Evolutionary conservation across 1,140 invertebrate genomes (phyloP).

Genomic region (Sycobia sp.): DNA sequence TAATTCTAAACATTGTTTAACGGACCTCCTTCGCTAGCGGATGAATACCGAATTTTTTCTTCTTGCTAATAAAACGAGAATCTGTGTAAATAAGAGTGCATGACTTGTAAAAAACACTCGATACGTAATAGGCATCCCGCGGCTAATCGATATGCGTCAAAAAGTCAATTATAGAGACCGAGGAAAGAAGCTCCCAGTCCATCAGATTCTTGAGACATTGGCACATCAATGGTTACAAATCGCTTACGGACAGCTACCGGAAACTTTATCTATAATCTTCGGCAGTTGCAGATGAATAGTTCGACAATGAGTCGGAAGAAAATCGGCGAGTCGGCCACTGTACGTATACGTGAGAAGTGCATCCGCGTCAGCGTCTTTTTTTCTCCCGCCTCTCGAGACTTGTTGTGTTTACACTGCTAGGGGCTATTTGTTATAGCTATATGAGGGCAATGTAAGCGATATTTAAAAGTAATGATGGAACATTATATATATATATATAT

Average conservation of each 20-base stretch:
- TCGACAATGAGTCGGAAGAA: conserved; percentile 35
- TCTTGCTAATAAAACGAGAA: no score
- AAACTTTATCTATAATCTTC: conserved; percentile 27
- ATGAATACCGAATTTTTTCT: no score
- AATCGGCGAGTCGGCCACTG: conserved; percentile 12
- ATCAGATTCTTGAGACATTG: conserved; percentile 32
- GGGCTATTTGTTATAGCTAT: no score
- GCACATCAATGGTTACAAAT: conserved; percentile 27
- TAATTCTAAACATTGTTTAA: no score
- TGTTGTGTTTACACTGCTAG: no score
- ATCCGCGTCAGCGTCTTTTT: conserved; percentile 15
- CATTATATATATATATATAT: no score
- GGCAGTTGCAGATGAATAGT: conserved; percentile 21
- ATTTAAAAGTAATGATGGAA: no score
- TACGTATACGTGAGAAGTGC: conserved; percentile 21
- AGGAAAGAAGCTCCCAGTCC: conserved; percentile 10
- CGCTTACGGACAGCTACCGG: conserved; percentile 30
- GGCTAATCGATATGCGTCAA: conserved; percentile 26
- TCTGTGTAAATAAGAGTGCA: conserved; percentile 7
- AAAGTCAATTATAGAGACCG: conserved; percentile 29
- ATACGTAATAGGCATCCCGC: not conserved
- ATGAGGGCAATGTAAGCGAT: no score
- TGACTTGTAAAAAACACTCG: conserved; percentile 22
- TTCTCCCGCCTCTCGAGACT: not conserved
- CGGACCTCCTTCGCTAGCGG: no score